These are phyloP conservation scores for Chlorospingus flavigularis DNA, from an alignment of 2,797 vertebrate genomes.

Conservation along the genomic window DNA sequence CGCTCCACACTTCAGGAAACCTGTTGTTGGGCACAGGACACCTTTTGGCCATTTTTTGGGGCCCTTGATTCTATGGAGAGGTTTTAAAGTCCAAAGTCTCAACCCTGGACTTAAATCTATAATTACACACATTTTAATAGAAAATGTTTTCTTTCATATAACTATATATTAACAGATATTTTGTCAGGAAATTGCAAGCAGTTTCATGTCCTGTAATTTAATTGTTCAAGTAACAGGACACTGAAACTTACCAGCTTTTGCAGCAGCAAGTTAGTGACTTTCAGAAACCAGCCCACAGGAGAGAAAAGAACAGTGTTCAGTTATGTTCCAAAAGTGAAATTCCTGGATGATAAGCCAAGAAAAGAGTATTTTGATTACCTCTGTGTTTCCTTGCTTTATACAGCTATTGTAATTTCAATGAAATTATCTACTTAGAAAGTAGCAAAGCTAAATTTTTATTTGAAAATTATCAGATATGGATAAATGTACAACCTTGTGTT, in stretches of 20 bases:
- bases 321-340: neutral
- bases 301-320: neutral
- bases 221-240: neutral
- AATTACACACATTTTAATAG: neutral
- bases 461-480: neutral
- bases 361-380: neutral
- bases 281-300: neutral
- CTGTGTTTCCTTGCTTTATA: neutral
- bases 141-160: neutral
- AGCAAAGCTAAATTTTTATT: neutral
- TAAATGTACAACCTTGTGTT: neutral
- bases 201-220: neutral
- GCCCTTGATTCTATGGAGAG: neutral
- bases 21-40: constrained; percentile 73
- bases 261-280: neutral
- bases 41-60: constrained; percentile 40
- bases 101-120: neutral
- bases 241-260: neutral
- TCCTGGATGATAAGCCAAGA: neutral
- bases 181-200: neutral
- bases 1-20: constrained; percentile 76
- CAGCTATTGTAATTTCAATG: neutral
- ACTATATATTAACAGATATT: neutral
- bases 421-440: neutral
- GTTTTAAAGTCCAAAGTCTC: neutral